Evolutionary conservation across 2,113 vertebrate species (phyloP).

Genomic region (Anarhynchus alexandrinus): DNA sequence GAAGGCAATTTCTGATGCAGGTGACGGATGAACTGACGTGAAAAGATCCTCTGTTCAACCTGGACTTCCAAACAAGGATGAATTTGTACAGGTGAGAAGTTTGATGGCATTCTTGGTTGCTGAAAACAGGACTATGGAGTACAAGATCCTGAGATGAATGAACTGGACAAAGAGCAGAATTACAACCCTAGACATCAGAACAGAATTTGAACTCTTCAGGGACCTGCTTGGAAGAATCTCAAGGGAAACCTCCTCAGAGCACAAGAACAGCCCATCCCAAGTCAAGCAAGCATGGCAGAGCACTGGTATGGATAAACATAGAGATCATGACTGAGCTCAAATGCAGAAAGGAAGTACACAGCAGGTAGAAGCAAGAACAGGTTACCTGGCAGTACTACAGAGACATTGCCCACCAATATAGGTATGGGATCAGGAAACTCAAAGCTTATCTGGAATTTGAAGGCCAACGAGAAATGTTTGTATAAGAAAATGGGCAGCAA

Average conservation of each 20-base stretch:
- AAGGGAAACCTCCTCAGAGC: not conserved
- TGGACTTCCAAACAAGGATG: not conserved
- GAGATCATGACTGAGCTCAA: not conserved
- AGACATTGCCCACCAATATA: not conserved
- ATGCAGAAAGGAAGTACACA: not conserved
- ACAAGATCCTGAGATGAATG: not conserved
- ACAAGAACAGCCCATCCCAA: not conserved
- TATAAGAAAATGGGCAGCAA: not conserved
- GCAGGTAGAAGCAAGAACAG: not conserved
- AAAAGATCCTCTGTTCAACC: not conserved
- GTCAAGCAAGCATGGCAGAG: not conserved
- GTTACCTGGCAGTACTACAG: not conserved
- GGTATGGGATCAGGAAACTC: not conserved
- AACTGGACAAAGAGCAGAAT: not conserved
- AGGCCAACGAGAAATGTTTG: not conserved
- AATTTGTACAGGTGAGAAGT: not conserved
- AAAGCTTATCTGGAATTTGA: not conserved
- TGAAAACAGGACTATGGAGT: not conserved
- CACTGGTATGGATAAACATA: not conserved
- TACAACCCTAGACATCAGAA: not conserved
- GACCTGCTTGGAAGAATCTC: not conserved
- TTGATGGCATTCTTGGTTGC: not conserved
- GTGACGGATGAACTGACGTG: not conserved
- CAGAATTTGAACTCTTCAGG: not conserved
- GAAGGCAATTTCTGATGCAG: not conserved